phyloP scores from a whole-genome alignment of 2,797 vertebrate genomes.

The Morus bassanus region DNA sequence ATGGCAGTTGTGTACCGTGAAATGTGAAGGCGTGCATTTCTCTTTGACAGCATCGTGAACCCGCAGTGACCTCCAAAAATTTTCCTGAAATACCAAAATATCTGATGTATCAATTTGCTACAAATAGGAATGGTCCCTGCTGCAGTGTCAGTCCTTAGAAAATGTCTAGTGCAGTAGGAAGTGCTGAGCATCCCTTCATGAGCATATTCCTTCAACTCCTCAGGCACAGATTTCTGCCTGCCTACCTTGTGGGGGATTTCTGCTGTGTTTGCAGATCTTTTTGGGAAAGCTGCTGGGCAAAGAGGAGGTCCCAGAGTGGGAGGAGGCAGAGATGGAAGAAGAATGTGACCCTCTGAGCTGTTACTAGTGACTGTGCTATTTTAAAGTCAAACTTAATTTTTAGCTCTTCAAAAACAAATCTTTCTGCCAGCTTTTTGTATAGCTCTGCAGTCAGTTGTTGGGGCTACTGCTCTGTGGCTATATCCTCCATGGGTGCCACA shows the following conservation, averaged over 20 bases:
- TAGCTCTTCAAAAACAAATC: slow-evolving; percentile 33
- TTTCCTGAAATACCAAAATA: neutral
- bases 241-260: neutral
- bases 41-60: neutral
- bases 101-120: neutral
- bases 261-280: neutral
- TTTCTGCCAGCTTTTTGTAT: slow-evolving; percentile 14
- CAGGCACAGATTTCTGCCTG: neutral
- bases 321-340: slow-evolving; percentile 5
- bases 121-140: neutral
- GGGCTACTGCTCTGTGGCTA: neutral
- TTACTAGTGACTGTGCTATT: neutral
- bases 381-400: slow-evolving; percentile 48
- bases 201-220: neutral
- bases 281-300: slow-evolving; percentile 18
- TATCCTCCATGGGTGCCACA: neutral
- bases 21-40: neutral
- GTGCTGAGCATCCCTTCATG: neutral
- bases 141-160: neutral
- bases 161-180: neutral
- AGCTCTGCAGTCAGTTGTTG: neutral
- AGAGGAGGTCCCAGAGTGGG: neutral
- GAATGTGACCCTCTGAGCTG: slow-evolving; percentile 16
- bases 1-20: accelerated
- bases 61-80: neutral